phyloP scores from a whole-genome alignment of 1,140 invertebrate genomes.

The Pantala flavescens region DNA sequence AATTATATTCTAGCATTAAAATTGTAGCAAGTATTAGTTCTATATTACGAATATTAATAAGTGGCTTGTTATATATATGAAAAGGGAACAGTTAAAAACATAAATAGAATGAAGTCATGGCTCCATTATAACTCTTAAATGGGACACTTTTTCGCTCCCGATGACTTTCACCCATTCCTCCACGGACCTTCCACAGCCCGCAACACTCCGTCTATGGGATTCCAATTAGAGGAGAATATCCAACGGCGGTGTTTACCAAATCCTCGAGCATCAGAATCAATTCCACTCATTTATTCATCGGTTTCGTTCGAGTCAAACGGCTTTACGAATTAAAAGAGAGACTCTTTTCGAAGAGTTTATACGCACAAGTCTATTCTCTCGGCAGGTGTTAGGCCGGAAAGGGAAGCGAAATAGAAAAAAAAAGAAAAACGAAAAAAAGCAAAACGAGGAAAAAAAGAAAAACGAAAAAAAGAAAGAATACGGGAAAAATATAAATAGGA shows the following conservation, averaged over 20 bases:
- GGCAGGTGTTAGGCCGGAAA: neutral
- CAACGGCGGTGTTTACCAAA: neutral
- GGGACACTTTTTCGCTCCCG: too few species aligned
- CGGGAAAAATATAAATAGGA: neutral
- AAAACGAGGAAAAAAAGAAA: neutral
- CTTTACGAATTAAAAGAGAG: too few species aligned
- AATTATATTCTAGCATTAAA: too few species aligned
- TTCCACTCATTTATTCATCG: conserved; percentile 1
- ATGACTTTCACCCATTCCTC: too few species aligned
- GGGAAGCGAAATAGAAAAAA: neutral
- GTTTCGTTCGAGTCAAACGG: neutral
- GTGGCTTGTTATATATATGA: too few species aligned
- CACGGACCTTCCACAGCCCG: neutral
- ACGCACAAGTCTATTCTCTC: too few species aligned
- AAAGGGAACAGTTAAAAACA: too few species aligned
- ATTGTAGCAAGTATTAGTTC: too few species aligned
- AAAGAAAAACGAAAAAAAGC: neutral
- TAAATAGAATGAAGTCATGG: too few species aligned
- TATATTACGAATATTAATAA: too few species aligned
- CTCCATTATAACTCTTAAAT: too few species aligned
- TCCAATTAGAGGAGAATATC: neutral
- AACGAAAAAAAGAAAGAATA: neutral
- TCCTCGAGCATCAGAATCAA: neutral
- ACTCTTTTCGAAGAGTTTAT: neutral
- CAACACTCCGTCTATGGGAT: neutral